phyloP scores from a whole-genome alignment of 2,888 invertebrate species.

The Aphelenchoides bicaudatus region DNA sequence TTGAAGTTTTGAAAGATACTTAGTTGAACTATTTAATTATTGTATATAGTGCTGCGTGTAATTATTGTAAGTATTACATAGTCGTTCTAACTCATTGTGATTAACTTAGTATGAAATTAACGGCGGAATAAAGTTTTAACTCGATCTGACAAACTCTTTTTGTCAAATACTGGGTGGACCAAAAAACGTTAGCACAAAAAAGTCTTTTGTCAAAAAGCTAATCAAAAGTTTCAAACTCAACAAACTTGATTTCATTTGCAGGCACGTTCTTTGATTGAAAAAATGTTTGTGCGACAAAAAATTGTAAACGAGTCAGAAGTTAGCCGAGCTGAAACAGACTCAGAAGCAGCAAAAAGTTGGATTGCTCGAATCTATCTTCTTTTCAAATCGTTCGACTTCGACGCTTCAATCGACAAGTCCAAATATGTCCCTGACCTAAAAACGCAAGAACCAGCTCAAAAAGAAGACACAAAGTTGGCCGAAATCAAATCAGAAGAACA shows the following conservation, averaged over 20 bases:
- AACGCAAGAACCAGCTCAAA: neutral
- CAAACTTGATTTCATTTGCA: neutral
- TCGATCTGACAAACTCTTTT: too few species aligned
- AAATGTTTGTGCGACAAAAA: slow-evolving; percentile 1
- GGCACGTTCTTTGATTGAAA: neutral
- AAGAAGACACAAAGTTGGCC: slow-evolving; percentile 7
- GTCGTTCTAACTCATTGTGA: too few species aligned
- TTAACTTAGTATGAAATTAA: too few species aligned
- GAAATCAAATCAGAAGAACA: slow-evolving; percentile 16
- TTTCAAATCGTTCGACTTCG: slow-evolving; percentile 18
- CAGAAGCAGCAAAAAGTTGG: slow-evolving; percentile 9
- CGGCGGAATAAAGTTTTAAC: too few species aligned
- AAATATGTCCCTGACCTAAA: slow-evolving; percentile 11
- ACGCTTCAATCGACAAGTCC: slow-evolving; percentile 11
- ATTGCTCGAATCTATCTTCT: slow-evolving; percentile 10
- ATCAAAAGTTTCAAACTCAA: neutral
- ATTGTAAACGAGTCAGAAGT: neutral
- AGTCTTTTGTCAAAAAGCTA: too few species aligned
- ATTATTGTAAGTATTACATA: too few species aligned
- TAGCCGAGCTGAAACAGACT: neutral
- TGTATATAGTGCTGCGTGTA: too few species aligned
- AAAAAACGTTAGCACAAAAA: too few species aligned
- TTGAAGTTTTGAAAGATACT: too few species aligned
- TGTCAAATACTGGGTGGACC: too few species aligned
- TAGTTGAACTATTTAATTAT: too few species aligned